A percentile compares a stretch with the other conserved stretches of the same genome.
These are phyloP conservation scores for Bombus breviceps DNA, from an alignment of 1,140 invertebrate genomes.

Conservation along the genomic window DNA sequence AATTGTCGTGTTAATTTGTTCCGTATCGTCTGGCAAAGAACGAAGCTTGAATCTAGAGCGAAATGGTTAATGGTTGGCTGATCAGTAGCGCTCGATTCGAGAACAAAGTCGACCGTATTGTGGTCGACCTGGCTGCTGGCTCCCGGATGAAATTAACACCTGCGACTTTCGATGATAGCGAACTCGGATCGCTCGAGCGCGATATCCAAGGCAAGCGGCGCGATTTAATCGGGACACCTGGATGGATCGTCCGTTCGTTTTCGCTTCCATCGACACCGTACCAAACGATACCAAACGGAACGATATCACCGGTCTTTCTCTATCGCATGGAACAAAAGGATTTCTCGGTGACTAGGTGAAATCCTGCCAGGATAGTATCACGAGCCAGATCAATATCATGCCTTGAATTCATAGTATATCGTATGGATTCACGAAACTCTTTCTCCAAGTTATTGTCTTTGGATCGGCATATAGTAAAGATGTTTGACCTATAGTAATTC, in stretches of 20 bases:
- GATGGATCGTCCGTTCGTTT: constrained; percentile 21
- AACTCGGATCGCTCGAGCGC: constrained; percentile 36
- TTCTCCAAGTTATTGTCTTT: neutral
- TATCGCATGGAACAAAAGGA: constrained; percentile 1
- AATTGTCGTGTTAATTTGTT: neutral
- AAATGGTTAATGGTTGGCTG: constrained; percentile 40
- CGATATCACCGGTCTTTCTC: neutral
- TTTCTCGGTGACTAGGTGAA: constrained; percentile 12
- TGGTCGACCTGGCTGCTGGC: neutral
- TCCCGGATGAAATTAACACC: constrained; percentile 44
- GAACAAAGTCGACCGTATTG: neutral
- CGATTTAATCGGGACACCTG: constrained; percentile 28
- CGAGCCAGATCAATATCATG: neutral
- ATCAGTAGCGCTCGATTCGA: constrained; percentile 3
- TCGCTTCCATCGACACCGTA: neutral
- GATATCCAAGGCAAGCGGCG: neutral
- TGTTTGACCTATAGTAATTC: too few species aligned
- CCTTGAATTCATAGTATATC: neutral
- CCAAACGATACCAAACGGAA: neutral
- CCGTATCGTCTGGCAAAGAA: constrained; percentile 5
- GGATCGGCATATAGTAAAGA: too few species aligned
- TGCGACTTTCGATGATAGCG: constrained; percentile 56
- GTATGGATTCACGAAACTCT: neutral
- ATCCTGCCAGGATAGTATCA: neutral
- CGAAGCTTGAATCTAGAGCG: constrained; percentile 52